Evolutionary conservation across 2,888 invertebrate genomes (phyloP).

Genomic region (Aspidapion aeneum): DNA sequence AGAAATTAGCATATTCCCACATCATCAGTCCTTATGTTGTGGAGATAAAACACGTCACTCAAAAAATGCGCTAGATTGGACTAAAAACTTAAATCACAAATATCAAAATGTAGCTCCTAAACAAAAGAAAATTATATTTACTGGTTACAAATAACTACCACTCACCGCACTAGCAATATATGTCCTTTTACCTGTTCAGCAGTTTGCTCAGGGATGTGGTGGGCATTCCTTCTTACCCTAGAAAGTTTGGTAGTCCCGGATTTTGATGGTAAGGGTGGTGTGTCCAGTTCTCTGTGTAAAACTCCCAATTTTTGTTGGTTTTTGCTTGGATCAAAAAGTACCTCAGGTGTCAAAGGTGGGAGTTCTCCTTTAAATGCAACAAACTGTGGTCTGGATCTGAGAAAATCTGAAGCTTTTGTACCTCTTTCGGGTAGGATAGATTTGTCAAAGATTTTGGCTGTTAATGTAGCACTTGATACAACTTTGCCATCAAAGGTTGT

Average conservation of each 20-base stretch:
- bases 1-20: no score
- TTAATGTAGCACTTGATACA: slow-evolving; percentile 63
- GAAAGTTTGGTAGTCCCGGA: slow-evolving; percentile 46
- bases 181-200: no score
- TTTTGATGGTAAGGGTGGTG: slow-evolving; percentile 34
- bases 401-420: slow-evolving; percentile 57
- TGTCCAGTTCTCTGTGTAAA: slow-evolving; percentile 41
- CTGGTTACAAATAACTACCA: no score
- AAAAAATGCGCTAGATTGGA: no score
- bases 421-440: slow-evolving; percentile 36
- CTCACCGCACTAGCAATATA: no score
- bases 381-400: slow-evolving; percentile 66
- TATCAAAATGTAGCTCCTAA: no score
- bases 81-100: no score
- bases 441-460: slow-evolving; percentile 42
- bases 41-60: no score
- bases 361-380: slow-evolving; percentile 71
- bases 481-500: slow-evolving; percentile 76
- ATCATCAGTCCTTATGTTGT: no score
- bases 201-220: no score
- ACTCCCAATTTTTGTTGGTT: slow-evolving; percentile 26
- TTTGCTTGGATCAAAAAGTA: slow-evolving; percentile 40
- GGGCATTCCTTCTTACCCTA: slow-evolving; percentile 37
- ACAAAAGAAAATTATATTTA: no score
- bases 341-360: slow-evolving; percentile 56